A percentile compares a stretch with the other conserved stretches of the same genome.
phyloP scores from a whole-genome alignment of 2,797 vertebrate genomes.

The Darevskia nairensis region DNA sequence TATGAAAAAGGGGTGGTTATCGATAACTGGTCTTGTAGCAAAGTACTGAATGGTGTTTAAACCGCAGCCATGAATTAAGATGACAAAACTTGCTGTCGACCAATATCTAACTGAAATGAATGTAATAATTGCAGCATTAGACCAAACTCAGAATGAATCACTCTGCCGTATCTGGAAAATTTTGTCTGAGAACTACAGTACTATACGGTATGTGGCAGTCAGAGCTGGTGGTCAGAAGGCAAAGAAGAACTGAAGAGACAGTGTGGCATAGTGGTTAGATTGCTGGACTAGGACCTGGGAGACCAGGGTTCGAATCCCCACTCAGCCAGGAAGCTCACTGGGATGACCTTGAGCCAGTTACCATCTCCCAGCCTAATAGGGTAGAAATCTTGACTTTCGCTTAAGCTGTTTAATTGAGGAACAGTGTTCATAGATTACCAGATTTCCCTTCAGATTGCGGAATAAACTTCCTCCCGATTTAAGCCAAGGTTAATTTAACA shows the following conservation, averaged over 20 bases:
- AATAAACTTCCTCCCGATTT: not conserved
- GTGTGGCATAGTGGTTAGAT: too few species aligned
- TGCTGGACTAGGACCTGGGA: not conserved
- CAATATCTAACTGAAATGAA: not conserved
- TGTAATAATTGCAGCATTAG: not conserved
- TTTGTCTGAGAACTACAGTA: not conserved
- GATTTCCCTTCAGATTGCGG: not conserved
- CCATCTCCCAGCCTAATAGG: too few species aligned
- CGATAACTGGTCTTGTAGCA: not conserved
- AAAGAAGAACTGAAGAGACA: not conserved
- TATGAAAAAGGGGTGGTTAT: not conserved
- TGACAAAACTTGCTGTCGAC: not conserved
- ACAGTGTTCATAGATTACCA: not conserved
- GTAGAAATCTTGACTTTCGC: too few species aligned
- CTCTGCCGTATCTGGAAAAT: not conserved
- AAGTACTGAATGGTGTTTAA: constrained; percentile 11
- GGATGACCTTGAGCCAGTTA: not conserved
- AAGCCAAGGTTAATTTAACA: not conserved
- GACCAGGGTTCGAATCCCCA: too few species aligned
- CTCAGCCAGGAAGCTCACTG: not conserved
- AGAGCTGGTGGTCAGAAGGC: not conserved
- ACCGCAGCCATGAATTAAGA: not conserved
- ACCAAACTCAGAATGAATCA: not conserved
- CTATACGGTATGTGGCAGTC: not conserved
- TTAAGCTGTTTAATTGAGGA: not conserved